A percentile compares a stretch with the other conserved stretches of the same genome.
These are phyloP conservation scores for Corella eumyota DNA, from an alignment of 23 tunicate genomes.

Conservation along the genomic window DNA sequence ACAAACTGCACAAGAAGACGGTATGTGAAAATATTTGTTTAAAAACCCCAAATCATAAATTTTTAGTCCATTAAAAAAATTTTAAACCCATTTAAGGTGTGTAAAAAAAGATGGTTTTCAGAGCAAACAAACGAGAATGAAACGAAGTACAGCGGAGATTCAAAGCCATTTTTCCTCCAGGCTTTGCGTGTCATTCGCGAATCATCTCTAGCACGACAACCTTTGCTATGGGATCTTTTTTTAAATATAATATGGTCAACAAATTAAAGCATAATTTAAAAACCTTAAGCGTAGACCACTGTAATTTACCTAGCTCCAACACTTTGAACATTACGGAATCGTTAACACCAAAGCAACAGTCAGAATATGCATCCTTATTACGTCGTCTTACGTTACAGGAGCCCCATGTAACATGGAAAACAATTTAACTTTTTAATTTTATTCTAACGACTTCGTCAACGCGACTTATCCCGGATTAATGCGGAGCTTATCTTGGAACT, in stretches of 20 bases:
- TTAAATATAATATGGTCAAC: neutral
- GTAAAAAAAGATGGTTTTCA: conserved; percentile 11
- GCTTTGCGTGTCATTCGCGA: conserved; percentile 16
- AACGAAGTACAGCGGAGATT: neutral
- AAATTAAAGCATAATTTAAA: neutral
- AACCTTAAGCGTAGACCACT: conserved; percentile 19
- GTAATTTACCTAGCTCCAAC: conserved; percentile 8
- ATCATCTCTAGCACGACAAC: neutral
- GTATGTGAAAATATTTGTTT: no score
- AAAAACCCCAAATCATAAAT: no score
- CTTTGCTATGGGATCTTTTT: neutral
- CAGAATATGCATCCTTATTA: neutral
- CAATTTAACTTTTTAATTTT: neutral
- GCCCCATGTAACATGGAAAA: conserved; percentile 14
- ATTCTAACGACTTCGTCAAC: neutral
- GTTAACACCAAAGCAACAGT: neutral
- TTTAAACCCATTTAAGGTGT: no score
- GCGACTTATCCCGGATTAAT: neutral
- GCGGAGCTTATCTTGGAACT: conserved; percentile 16
- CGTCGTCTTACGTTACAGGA: conserved; percentile 7
- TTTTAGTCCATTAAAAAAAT: no score
- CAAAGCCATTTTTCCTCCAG: neutral
- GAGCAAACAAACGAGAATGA: neutral
- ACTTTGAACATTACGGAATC: neutral
- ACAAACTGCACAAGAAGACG: neutral